Evolutionary conservation across 35 echinoderm and acorn worm species (phyloP).

Genomic region (Acanthaster planci): DNA sequence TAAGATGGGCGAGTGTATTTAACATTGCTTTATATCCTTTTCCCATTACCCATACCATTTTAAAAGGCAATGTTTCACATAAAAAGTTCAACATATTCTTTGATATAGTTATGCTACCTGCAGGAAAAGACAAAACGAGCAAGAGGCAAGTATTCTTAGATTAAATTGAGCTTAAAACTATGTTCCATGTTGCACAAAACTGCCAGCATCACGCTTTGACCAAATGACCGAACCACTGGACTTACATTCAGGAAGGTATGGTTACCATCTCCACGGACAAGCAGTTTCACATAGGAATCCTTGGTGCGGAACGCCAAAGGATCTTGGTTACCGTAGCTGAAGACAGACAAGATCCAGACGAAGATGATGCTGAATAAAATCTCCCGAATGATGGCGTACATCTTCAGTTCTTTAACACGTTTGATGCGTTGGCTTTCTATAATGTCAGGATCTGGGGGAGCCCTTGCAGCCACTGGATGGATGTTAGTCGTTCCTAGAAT

Average conservation of each 20-base stretch:
- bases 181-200: too few species aligned
- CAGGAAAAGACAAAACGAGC: too few species aligned
- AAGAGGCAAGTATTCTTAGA: too few species aligned
- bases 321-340: slow-evolving; percentile 85
- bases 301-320: slow-evolving; percentile 58
- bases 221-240: too few species aligned
- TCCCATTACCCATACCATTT: too few species aligned
- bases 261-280: slow-evolving; percentile 46
- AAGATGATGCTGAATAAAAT: slow-evolving; percentile 90
- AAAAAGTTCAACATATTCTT: too few species aligned
- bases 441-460: slow-evolving; percentile 64
- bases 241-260: slow-evolving; percentile 64
- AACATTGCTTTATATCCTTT: too few species aligned
- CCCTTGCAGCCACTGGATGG: background rate
- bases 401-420: slow-evolving; percentile 82
- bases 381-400: slow-evolving; percentile 83
- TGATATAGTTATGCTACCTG: too few species aligned
- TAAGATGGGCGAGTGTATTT: too few species aligned
- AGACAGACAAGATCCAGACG: slow-evolving; percentile 60
- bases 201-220: too few species aligned
- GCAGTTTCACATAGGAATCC: slow-evolving; percentile 44
- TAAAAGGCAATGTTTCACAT: too few species aligned
- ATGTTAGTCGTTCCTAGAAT: background rate
- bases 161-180: too few species aligned
- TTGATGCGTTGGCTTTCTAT: slow-evolving; percentile 55